phyloP scores from a whole-genome alignment of 64 coral and sea anemone genomes.

The Montipora sp. region DNA sequence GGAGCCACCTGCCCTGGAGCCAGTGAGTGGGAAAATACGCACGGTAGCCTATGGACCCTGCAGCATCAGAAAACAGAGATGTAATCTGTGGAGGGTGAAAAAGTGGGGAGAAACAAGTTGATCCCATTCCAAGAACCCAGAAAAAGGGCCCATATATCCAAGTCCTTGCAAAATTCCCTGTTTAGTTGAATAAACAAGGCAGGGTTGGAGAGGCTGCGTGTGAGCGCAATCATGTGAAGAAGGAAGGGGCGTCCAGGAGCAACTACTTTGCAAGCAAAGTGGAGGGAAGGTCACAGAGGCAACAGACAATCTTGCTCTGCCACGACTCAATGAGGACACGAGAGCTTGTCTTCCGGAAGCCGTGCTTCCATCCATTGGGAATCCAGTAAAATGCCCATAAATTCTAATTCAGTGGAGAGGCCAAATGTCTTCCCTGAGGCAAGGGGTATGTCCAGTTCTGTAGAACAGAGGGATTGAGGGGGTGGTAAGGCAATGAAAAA shows the following conservation, averaged over 20 bases:
- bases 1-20: constrained; percentile 4
- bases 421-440: background rate
- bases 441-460: background rate
- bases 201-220: background rate
- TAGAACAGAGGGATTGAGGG: background rate
- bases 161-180: constrained; percentile 18
- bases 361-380: constrained; percentile 3
- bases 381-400: constrained; percentile 53
- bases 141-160: constrained; percentile 40
- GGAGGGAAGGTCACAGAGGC: too few species aligned
- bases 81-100: background rate
- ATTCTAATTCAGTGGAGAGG: constrained; percentile 5
- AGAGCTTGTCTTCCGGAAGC: background rate
- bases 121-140: background rate
- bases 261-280: too few species aligned
- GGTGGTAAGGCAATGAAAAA: constrained; percentile 14
- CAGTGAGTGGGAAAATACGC: constrained; percentile 3
- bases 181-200: constrained; percentile 9
- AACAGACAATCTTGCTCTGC: too few species aligned
- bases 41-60: background rate
- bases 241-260: too few species aligned
- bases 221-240: constrained; percentile 24
- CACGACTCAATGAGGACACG: too few species aligned
- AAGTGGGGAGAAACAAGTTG: background rate
- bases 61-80: background rate